Percentiles rank a stretch among this genome's conserved stretches.
Conservation (phyloP, 1,140 invertebrate genomes). For the Colletes gigas region DNA sequence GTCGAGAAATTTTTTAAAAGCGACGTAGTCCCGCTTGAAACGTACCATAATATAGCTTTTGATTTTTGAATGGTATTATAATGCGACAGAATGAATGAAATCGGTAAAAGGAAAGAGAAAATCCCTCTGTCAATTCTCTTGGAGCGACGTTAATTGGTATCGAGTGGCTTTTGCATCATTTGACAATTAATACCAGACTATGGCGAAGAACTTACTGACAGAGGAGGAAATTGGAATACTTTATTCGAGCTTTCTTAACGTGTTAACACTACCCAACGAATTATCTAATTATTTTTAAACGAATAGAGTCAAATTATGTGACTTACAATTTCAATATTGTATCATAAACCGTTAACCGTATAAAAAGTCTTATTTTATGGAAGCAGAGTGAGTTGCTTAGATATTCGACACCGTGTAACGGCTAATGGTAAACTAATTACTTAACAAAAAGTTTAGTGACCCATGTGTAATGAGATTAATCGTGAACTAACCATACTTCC, state of each 20-base stretch:
- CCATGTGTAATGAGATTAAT: slow-evolving; percentile 51
- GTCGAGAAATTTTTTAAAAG: slow-evolving; percentile 13
- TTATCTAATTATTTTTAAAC: too few relatives aligned
- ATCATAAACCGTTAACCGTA: background rate
- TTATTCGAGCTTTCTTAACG: too few relatives aligned
- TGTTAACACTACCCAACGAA: background rate
- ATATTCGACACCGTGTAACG: slow-evolving; percentile 4
- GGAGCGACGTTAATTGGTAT: slow-evolving; percentile 41
- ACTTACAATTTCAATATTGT: background rate
- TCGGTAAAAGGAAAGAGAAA: slow-evolving; percentile 4
- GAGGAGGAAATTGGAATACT: background rate
- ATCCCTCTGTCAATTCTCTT: slow-evolving; percentile 14
- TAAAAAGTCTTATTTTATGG: background rate
- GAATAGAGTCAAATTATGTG: background rate
- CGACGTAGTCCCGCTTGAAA: background rate
- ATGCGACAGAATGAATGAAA: slow-evolving; percentile 29
- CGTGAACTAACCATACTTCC: slow-evolving; percentile 21
- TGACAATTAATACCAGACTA: slow-evolving; percentile 16
- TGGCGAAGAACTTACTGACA: background rate
- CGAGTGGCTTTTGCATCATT: slow-evolving; percentile 3
- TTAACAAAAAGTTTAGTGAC: slow-evolving; percentile 49
- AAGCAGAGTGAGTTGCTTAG: background rate
- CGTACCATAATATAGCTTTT: background rate
- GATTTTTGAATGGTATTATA: slow-evolving; percentile 31
- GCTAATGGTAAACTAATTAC: slow-evolving; percentile 30